These are phyloP conservation scores for Notocelia uddmanniana DNA, from an alignment of 2,888 invertebrate genomes.

Conservation along the genomic window DNA sequence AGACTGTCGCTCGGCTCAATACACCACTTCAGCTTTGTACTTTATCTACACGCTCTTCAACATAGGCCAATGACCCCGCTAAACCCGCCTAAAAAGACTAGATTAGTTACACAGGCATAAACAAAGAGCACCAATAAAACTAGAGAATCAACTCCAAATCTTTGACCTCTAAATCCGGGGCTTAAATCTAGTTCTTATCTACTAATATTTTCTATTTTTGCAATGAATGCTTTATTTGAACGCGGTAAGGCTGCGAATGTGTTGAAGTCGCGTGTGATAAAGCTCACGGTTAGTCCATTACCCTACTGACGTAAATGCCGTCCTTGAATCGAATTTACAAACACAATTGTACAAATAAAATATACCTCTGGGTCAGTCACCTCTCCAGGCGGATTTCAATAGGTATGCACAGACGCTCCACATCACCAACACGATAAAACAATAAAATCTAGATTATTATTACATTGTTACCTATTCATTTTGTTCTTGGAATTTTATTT, in stretches of 20 bases:
- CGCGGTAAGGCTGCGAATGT: slow-evolving; percentile 60
- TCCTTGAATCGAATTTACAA: slow-evolving; percentile 79
- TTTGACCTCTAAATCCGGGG: slow-evolving; percentile 29
- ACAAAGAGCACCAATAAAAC: slow-evolving; percentile 37
- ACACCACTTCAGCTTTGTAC: slow-evolving; percentile 41
- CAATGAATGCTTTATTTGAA: slow-evolving; percentile 53
- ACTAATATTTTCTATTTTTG: slow-evolving; percentile 27
- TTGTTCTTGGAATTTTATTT: slow-evolving; percentile 32
- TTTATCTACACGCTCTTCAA: slow-evolving; percentile 41
- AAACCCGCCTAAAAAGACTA: slow-evolving; percentile 25
- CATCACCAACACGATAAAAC: slow-evolving; percentile 27
- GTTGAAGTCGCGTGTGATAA: slow-evolving; percentile 52
- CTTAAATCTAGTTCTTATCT: slow-evolving; percentile 12
- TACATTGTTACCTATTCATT: slow-evolving; percentile 18
- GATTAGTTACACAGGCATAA: slow-evolving; percentile 24
- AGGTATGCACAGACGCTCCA: slow-evolving; percentile 14
- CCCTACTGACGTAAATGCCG: slow-evolving; percentile 75
- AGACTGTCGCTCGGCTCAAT: slow-evolving; percentile 44
- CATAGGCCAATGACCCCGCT: slow-evolving; percentile 35
- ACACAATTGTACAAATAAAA: slow-evolving; percentile 76
- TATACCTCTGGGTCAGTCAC: slow-evolving; percentile 73
- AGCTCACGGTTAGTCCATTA: slow-evolving; percentile 59
- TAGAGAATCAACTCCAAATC: slow-evolving; percentile 19
- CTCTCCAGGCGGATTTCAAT: slow-evolving; percentile 52
- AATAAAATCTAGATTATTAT: slow-evolving; percentile 39